These are phyloP conservation scores for Dolomedes plantarius DNA, from an alignment of 2,888 invertebrate species.

Conservation along the genomic window DNA sequence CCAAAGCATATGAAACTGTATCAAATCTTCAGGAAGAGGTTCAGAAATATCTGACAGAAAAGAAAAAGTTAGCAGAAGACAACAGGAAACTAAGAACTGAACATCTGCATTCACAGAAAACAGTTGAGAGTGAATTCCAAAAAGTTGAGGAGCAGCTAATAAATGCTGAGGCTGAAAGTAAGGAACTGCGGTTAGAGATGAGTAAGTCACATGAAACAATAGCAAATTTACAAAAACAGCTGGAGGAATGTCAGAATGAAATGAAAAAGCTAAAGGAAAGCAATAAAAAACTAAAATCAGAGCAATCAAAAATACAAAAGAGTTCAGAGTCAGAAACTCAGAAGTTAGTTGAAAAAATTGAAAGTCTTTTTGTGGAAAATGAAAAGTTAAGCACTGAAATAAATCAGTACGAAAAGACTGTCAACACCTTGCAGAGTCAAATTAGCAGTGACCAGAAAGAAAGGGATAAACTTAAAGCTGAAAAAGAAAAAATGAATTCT, in stretches of 20 bases:
- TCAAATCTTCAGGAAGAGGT: conserved; percentile 59
- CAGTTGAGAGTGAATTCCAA: conserved; percentile 58
- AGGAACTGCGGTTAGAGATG: conserved; percentile 49
- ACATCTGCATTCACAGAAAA: conserved; percentile 56
- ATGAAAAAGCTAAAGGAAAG: conserved; percentile 44
- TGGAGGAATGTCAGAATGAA: conserved; percentile 47
- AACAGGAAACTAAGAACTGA: conserved; percentile 75
- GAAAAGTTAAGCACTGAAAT: conserved; percentile 58
- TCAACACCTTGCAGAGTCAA: conserved; percentile 39
- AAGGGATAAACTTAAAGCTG: conserved; percentile 49
- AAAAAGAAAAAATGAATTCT: conserved; percentile 47
- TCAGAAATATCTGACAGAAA: conserved; percentile 76
- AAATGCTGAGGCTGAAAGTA: conserved; percentile 50
- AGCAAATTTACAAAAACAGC: conserved; percentile 47
- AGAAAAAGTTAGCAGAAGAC: conserved; percentile 87
- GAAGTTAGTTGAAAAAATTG: conserved; percentile 53
- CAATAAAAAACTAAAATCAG: conserved; percentile 52
- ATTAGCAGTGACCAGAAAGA: conserved; percentile 57
- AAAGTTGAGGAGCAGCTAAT: conserved; percentile 54
- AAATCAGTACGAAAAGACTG: conserved; percentile 47
- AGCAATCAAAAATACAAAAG: conserved; percentile 49
- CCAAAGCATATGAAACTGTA: conserved; percentile 60
- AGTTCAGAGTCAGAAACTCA: conserved; percentile 49
- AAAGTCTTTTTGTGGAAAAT: conserved; percentile 47
- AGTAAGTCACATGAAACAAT: conserved; percentile 45